phyloP scores from a whole-genome alignment of 2,888 invertebrate genomes.

The Cylindroiulus punctatus region DNA sequence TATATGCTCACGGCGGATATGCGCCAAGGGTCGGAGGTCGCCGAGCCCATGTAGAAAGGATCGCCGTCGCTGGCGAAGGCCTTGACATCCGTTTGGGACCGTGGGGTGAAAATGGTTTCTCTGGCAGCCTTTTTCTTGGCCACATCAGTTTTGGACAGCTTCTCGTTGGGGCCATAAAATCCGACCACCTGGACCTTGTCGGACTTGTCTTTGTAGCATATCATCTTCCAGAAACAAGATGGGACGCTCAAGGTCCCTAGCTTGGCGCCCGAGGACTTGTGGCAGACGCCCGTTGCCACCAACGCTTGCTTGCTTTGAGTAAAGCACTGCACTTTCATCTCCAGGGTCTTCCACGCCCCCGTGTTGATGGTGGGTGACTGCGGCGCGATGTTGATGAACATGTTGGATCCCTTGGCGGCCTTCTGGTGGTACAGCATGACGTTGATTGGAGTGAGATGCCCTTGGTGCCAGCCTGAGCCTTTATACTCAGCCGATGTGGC shows the following conservation, averaged over 20 bases:
- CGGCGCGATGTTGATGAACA: neutral
- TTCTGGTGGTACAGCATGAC: neutral
- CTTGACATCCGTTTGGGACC: neutral
- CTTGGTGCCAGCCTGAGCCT: conserved; percentile 8
- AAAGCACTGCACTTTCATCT: conserved; percentile 12
- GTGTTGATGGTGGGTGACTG: conserved; percentile 26
- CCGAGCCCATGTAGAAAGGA: neutral
- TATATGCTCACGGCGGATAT: neutral
- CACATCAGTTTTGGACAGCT: neutral
- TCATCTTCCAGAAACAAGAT: conserved; percentile 11
- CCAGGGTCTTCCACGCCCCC: neutral
- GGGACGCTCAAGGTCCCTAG: neutral
- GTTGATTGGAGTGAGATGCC: neutral
- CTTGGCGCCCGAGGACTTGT: neutral
- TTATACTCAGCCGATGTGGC: neutral
- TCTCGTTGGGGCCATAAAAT: neutral
- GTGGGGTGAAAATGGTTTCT: neutral
- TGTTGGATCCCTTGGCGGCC: conserved; percentile 7
- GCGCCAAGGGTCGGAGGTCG: neutral
- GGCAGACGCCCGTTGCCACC: neutral
- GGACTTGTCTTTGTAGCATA: neutral
- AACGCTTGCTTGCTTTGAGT: neutral
- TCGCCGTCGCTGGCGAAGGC: neutral
- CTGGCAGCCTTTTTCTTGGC: neutral
- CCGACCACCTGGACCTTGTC: neutral